Evolutionary conservation across 2,113 vertebrate species (phyloP), one percentile per base, ranked within the genome.

Genomic region (Mesembrinibis cayennensis): DNA sequence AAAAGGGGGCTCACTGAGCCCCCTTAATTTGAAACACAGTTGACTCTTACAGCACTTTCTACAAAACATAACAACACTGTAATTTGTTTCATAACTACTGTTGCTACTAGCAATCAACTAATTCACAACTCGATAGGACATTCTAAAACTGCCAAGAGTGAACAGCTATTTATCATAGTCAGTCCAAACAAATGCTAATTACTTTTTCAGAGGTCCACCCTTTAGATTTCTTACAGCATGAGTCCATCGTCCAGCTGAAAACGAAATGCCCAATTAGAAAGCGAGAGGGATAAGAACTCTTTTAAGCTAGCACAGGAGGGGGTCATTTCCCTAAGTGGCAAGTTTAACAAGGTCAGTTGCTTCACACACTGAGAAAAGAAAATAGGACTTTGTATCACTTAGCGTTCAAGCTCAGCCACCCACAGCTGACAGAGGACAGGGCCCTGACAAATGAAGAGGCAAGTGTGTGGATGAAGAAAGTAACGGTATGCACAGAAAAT

Each of bases 221-320:
- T 91, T 88, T 76, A 87, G 58, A 47, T 93, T 79, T 91, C 90
- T 61, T 89, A 49, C 71, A 92, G 83, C 50, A 6, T 32, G 86
- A 93, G 47, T 71, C 59, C 87, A 70, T 42, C 27, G 2, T 77
- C 77, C 81, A 88, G 52, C 87, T 82, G 89, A 93, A 96, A 94
- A 95, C 73, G 70, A 77, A 96, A 90, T 70, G 52, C 74, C 53
- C 87, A 97, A 65, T 95, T 96, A 92, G 74, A 82, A 50, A 94
- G 62, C 21, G 38, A 87, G 62, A 88, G 76, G 95, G 53, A 61
- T 82, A 92, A 85, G 87, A 70, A 42, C 82, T 97, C 56, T 58
- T 96, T 96, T 92, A 74, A 95, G 63, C 34, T 47, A 8, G 94
- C 97, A 91, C 97, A 67, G 96, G 70, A 95, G 66, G 83, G 95